Evolutionary conservation across 2,888 invertebrate species (phyloP), one percentile per base, ranked within the genome.

Genomic region (Callimorpha dominula): DNA sequence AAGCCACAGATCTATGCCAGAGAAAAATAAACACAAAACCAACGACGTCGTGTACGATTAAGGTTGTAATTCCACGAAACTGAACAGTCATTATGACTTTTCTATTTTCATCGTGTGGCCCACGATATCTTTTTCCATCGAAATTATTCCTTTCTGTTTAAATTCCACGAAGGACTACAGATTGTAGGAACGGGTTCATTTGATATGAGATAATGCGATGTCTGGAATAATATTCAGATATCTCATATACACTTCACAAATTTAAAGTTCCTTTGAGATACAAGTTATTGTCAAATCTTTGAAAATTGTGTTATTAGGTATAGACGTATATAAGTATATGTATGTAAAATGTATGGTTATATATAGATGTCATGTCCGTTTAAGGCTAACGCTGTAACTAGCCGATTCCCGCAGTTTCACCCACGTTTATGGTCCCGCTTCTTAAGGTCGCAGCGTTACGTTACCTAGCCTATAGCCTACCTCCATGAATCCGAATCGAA

Each of bases 161-260:
- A 64, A 54, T 81, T 80, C 76, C 20, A 72, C 65, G 73, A 78
- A 81, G 74, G 69, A 74, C 60, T 50, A n/a, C 54, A n/a, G 31
- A 31, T 60, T 68, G 68, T 49, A 46, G 43, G 20, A 68, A 60
- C 42, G 60, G 50, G 49, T 69, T 69, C 12, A n/a, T 69, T 63
- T 63, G 46, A 69, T 50, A 69, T 60, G 68, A 60, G 46, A 60
- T 60, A 54, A 69, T 60, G 46, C 20, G 46, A 68, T 60, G 60
- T 68, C 68, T 46, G 68, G 46, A 46, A 46, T 49, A 49, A 46
- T 60, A 68, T 68, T 57, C 20, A 46, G 31, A 60, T 46, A 46
- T 62, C 40, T 31, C 31, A 31, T 62, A 40, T 65, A 31, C 50
- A 7, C 43, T 60, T 57, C 20, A 68, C 43, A 17, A 46, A 17